Evolutionary conservation across 2,888 invertebrate species (phyloP).

Genomic region (Nemurella pictetii): DNA sequence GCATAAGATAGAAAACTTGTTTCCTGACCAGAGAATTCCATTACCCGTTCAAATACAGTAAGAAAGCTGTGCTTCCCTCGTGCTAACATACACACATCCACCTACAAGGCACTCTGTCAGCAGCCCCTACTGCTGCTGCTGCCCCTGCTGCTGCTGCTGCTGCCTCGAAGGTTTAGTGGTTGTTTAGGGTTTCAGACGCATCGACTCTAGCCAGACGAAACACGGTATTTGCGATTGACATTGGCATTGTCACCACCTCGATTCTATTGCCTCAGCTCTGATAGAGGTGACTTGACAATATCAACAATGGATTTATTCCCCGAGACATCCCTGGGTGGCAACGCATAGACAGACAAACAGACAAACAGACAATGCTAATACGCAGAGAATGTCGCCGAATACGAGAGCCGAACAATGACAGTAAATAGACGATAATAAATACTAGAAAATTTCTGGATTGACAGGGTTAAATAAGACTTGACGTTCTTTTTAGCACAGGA

Average conservation of each 20-base stretch:
- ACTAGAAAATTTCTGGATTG: too few relatives aligned
- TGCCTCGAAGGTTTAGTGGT: too few relatives aligned
- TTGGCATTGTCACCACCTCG: not conserved
- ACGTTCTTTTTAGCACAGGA: too few relatives aligned
- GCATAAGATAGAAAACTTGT: conserved; percentile 25
- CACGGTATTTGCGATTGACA: not conserved
- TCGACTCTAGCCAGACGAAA: not conserved
- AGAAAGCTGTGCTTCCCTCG: not conserved
- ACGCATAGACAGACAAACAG: not conserved
- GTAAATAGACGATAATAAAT: too few relatives aligned
- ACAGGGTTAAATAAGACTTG: too few relatives aligned
- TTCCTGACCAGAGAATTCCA: conserved; percentile 36
- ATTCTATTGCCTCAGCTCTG: not conserved
- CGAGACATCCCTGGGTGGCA: not conserved
- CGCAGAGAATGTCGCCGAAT: not conserved
- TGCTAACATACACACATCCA: not conserved
- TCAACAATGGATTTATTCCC: conserved; percentile 13
- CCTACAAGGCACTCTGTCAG: too few relatives aligned
- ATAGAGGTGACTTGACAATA: conserved; percentile 8
- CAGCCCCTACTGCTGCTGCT: not conserved
- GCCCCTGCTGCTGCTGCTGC: not conserved
- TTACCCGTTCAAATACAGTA: conserved; percentile 35
- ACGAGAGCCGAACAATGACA: too few relatives aligned
- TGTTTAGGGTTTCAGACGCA: too few relatives aligned
- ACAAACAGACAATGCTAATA: not conserved